Evolutionary conservation across 2,888 invertebrate genomes (phyloP).

Genomic region (Caenorhabditis panamensis): DNA sequence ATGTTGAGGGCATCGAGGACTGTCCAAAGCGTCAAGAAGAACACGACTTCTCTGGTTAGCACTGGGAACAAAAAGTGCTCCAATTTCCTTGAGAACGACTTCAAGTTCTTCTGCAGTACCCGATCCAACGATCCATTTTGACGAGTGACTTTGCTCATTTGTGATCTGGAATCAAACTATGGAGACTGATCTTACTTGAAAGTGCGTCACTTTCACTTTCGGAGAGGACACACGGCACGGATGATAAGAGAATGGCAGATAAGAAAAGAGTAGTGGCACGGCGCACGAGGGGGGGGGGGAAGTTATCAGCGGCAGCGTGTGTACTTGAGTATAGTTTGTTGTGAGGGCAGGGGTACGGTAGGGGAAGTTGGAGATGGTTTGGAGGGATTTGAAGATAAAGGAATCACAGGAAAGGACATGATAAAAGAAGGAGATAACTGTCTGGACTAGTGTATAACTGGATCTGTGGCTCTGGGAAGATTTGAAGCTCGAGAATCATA

Average conservation of each 20-base stretch:
- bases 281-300: too few species aligned
- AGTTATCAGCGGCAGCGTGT: constrained; percentile 1
- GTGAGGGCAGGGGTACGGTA: not conserved
- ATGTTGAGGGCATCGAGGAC: constrained; percentile 49
- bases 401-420: not conserved
- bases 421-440: not conserved
- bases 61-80: constrained; percentile 49
- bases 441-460: too few species aligned
- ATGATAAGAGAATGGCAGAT: constrained; percentile 10
- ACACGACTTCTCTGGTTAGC: constrained; percentile 42
- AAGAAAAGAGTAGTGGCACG: not conserved
- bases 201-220: constrained; percentile 29
- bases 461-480: too few species aligned
- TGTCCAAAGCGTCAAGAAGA: constrained; percentile 56
- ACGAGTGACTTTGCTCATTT: constrained; percentile 34
- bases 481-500: too few species aligned
- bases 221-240: not conserved
- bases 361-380: not conserved
- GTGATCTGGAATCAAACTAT: not conserved
- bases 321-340: constrained; percentile 42
- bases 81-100: constrained; percentile 25
- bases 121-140: constrained; percentile 20
- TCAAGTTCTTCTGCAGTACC: constrained; percentile 16
- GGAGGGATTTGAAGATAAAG: not conserved
- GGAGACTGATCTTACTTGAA: not conserved